Evolutionary conservation across 1,140 invertebrate genomes (phyloP).

Genomic region (Lasaia peninsularis): DNA sequence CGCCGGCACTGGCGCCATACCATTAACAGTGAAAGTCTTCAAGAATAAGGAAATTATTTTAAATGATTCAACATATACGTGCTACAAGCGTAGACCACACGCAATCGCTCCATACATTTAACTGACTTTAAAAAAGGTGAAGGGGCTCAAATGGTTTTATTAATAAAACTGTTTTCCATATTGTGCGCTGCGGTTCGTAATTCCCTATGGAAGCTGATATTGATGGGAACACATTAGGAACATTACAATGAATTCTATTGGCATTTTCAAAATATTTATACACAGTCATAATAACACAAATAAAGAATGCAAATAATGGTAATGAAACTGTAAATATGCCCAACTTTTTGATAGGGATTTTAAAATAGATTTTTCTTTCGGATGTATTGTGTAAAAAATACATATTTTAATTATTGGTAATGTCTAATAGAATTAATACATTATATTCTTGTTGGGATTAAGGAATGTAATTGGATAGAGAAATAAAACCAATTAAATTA

Average conservation of each 20-base stretch:
- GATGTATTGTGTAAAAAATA: slow-evolving; percentile 66
- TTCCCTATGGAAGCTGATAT: slow-evolving; percentile 96
- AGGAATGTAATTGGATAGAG: no score
- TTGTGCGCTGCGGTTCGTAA: slow-evolving; percentile 90
- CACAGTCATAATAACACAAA: slow-evolving; percentile 87
- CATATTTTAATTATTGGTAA: slow-evolving; percentile 48
- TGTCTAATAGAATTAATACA: slow-evolving; percentile 1
- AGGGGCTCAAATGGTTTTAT: no score
- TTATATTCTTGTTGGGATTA: no score
- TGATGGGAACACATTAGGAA: slow-evolving; percentile 93
- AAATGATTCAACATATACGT: slow-evolving; percentile 33
- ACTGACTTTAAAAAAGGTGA: not conserved
- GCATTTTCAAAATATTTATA: slow-evolving; percentile 89
- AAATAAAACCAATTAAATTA: no score
- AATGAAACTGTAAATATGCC: slow-evolving; percentile 84
- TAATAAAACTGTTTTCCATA: no score
- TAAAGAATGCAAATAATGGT: slow-evolving; percentile 83
- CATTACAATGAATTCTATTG: slow-evolving; percentile 92
- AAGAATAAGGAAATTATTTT: slow-evolving; percentile 53
- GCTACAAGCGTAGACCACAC: slow-evolving; percentile 39
- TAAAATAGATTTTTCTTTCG: slow-evolving; percentile 49
- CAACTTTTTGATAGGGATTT: slow-evolving; percentile 81
- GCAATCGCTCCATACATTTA: not conserved
- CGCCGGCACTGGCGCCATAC: slow-evolving; percentile 45
- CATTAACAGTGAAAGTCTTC: slow-evolving; percentile 41